phyloP scores from a whole-genome alignment of 2,888 invertebrate genomes.

The Platypus cylindrus region DNA sequence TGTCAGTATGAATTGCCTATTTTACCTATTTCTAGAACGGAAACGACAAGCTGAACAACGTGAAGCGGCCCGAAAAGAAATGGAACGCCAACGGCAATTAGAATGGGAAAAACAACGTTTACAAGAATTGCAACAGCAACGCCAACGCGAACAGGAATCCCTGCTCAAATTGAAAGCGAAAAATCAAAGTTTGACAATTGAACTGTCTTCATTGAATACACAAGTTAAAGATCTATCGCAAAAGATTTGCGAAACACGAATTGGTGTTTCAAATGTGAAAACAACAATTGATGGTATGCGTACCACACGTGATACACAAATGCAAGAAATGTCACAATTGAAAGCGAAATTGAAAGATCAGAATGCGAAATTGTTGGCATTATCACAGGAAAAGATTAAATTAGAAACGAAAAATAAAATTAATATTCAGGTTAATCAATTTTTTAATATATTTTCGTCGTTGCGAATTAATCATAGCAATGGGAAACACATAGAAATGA shows the following conservation, averaged over 20 bases:
- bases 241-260: conserved; percentile 67
- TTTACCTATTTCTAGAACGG: conserved; percentile 9
- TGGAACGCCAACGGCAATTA: conserved; percentile 86
- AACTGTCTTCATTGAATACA: conserved; percentile 49
- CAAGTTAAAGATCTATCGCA: conserved; percentile 64
- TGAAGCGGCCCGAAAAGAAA: conserved; percentile 72
- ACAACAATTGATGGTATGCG: conserved; percentile 95
- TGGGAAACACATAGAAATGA: too few species aligned
- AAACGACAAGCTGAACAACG: conserved; percentile 61
- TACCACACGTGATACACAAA: conserved; percentile 78
- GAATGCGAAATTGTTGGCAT: conserved; percentile 63
- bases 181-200: conserved; percentile 71
- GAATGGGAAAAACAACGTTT: conserved; percentile 91
- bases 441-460: too few species aligned
- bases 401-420: conserved; percentile 59
- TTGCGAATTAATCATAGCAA: too few species aligned
- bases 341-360: conserved; percentile 75
- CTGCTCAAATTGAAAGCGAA: conserved; percentile 76
- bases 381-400: conserved; percentile 71
- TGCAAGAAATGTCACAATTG: conserved; percentile 72
- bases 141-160: conserved; percentile 74
- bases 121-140: conserved; percentile 69
- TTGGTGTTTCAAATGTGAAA: conserved; percentile 75
- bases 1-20: too few species aligned
- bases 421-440: conserved; percentile 33